Conservation (phyloP, 2,888 invertebrate species). For the Caenorhabditis becei region DNA sequence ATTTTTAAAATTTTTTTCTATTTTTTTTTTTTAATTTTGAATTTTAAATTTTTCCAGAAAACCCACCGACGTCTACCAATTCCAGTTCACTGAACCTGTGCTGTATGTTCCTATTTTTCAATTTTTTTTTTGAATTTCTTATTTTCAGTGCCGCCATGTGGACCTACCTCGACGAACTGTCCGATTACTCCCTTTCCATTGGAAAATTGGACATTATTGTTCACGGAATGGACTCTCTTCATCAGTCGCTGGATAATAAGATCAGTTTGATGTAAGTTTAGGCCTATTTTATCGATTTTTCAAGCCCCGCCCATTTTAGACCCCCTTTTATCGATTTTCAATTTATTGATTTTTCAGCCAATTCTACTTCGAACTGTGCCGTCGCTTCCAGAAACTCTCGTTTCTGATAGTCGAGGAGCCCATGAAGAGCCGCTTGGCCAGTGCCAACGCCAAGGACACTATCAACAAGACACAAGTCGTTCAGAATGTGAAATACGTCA, state of each 20-base stretch:
- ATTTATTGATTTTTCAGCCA: neutral
- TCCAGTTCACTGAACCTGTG: constrained; percentile 45
- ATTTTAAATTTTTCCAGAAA: neutral
- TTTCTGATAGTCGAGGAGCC: constrained; percentile 43
- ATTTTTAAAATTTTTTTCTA: no score
- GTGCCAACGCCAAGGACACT: constrained; percentile 13
- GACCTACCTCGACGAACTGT: constrained; percentile 33
- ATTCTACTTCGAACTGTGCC: constrained; percentile 43
- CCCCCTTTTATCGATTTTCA: no score
- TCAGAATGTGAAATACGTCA: constrained; percentile 30
- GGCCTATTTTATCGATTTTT: neutral
- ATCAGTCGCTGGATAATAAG: constrained; percentile 2
- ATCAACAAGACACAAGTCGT: constrained; percentile 38
- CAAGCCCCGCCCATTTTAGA: no score
- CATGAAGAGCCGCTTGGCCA: constrained; percentile 15
- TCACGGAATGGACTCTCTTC: constrained; percentile 29
- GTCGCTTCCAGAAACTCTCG: constrained; percentile 36
- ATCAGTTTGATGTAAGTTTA: constrained; percentile 4
- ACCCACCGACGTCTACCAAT: constrained; percentile 22
- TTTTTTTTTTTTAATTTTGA: no score
- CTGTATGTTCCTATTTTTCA: constrained; percentile 11
- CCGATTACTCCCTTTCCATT: constrained; percentile 20
- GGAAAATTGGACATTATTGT: constrained; percentile 7
- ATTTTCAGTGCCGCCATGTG: constrained; percentile 22
- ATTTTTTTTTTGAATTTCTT: neutral